These are phyloP conservation scores for Cavia aperea DNA, from an alignment of 2,113 vertebrate genomes.

Conservation along the genomic window DNA sequence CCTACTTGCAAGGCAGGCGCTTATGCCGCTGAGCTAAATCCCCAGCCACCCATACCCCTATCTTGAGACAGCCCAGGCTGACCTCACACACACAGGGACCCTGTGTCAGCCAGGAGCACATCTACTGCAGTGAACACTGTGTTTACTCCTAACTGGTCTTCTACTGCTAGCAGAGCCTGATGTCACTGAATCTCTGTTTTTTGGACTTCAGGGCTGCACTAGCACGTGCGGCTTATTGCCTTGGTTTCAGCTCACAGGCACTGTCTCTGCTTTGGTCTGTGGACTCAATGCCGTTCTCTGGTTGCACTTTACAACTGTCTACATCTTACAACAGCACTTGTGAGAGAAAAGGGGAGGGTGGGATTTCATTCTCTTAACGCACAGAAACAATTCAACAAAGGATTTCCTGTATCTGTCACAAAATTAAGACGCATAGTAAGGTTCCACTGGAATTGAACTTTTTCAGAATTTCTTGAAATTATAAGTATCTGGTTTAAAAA, in stretches of 20 bases:
- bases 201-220: neutral
- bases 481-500: neutral
- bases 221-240: neutral
- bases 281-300: neutral
- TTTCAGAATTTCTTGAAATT: neutral
- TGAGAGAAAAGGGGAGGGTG: neutral
- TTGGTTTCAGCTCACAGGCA: neutral
- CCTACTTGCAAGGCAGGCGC: no score
- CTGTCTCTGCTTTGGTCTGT: neutral
- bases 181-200: neutral
- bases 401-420: neutral
- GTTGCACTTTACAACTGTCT: neutral
- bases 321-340: neutral
- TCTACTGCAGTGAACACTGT: neutral
- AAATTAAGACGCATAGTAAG: conserved; percentile 29
- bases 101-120: neutral
- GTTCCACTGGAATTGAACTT: neutral
- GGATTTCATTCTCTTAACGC: conserved; percentile 29
- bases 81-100: neutral
- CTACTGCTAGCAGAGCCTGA: neutral
- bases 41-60: no score
- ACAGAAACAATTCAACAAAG: conserved; percentile 19
- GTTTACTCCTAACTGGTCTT: neutral
- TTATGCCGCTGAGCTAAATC: no score
- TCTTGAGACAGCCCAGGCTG: neutral